Evolutionary conservation across 53 echinoderm and acorn worm species (phyloP).

Genomic region (Actinopyga echinites): DNA sequence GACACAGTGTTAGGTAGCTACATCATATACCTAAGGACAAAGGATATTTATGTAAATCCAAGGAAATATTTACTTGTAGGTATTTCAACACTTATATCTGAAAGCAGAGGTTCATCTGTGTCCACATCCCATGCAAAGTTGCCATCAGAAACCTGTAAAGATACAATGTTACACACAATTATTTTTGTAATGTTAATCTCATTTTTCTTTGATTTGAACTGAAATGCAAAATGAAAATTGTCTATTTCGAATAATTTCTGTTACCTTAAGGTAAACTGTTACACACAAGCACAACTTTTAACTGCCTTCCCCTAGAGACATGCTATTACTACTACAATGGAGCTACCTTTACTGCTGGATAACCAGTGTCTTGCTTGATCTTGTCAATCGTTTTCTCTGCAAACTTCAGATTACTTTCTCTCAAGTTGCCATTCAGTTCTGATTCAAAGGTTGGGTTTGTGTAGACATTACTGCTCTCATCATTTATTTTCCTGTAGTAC

Average conservation of each 20-base stretch:
- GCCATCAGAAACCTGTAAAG: slow-evolving; percentile 54
- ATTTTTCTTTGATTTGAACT: background rate
- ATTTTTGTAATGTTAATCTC: no score
- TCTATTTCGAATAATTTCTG: no score
- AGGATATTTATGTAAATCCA: background rate
- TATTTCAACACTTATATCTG: slow-evolving; percentile 73
- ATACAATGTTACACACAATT: background rate
- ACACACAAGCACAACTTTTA: no score
- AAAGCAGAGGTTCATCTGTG: slow-evolving; percentile 55
- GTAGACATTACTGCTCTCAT: background rate
- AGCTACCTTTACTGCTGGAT: background rate
- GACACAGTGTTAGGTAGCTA: no score
- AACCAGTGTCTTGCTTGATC: slow-evolving; percentile 1
- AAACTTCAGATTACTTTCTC: slow-evolving; percentile 19
- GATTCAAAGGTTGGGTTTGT: background rate
- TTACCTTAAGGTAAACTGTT: no score
- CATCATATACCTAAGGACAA: background rate
- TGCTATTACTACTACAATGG: background rate
- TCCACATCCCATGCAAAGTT: slow-evolving; percentile 70
- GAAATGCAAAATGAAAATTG: no score
- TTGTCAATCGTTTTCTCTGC: slow-evolving; percentile 8
- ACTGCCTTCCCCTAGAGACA: no score
- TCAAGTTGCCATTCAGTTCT: slow-evolving; percentile 2
- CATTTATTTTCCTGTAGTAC: background rate
- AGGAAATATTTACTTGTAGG: slow-evolving; percentile 54